phyloP scores from a whole-genome alignment of 2,797 vertebrate species.

The Chloroceryle amazona region DNA sequence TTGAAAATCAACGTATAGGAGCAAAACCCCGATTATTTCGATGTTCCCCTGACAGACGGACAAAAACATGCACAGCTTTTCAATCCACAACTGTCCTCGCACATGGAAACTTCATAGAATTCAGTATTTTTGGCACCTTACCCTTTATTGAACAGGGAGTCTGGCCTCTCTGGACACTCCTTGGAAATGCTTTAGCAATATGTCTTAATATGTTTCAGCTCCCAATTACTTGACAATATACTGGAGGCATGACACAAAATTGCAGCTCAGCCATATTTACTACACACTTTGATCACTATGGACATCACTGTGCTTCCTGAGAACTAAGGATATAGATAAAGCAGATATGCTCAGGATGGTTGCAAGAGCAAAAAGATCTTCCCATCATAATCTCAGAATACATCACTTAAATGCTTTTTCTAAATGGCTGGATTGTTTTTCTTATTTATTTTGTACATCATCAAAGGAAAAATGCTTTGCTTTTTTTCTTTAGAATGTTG shows the following conservation, averaged over 20 bases:
- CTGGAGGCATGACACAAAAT: not conserved
- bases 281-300: not conserved
- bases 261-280: not conserved
- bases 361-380: not conserved
- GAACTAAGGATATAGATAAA: not conserved
- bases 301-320: not conserved
- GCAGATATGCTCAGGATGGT: not conserved
- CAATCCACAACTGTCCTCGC: not conserved
- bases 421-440: not conserved
- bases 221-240: slow-evolving; percentile 27
- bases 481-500: not conserved
- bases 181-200: not conserved
- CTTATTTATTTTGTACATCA: not conserved
- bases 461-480: not conserved
- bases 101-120: not conserved
- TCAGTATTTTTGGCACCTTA: not conserved
- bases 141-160: not conserved
- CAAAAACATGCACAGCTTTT: not conserved
- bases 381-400: not conserved
- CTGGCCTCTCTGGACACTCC: not conserved
- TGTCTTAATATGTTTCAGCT: slow-evolving; percentile 14
- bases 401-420: rapidly evolving
- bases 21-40: not conserved
- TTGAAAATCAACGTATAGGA: not conserved
- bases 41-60: not conserved